phyloP scores from a whole-genome alignment of 1,140 invertebrate species.

The Musca vetustissima region DNA sequence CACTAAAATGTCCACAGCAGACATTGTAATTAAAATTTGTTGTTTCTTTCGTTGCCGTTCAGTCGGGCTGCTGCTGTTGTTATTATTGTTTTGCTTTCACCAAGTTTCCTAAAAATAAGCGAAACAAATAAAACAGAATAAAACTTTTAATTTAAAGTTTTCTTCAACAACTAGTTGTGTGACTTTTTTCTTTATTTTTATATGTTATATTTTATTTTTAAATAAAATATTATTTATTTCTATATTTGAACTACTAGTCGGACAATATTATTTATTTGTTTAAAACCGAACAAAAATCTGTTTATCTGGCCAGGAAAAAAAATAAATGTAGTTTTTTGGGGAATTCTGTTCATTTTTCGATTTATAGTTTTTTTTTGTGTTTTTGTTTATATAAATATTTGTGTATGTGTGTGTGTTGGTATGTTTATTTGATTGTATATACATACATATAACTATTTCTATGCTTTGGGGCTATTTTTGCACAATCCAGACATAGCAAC shows the following conservation, averaged over 20 bases:
- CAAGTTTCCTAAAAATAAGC: too few species aligned
- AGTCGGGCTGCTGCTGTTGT: too few species aligned
- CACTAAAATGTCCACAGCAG: slow-evolving; percentile 20
- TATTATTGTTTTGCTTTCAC: too few species aligned
- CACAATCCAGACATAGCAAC: slow-evolving; percentile 17
- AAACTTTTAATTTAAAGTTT: slow-evolving; percentile 21
- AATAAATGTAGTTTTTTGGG: slow-evolving; percentile 10
- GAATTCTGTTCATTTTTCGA: too few species aligned
- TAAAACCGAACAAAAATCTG: background rate
- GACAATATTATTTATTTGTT: slow-evolving; percentile 3
- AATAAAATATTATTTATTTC: too few species aligned
- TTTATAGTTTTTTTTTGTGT: slow-evolving; percentile 2
- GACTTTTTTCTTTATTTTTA: too few species aligned
- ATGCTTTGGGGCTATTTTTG: slow-evolving; percentile 18
- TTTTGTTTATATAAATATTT: background rate
- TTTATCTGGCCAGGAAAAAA: slow-evolving; percentile 10
- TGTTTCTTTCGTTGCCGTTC: background rate
- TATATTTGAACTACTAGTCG: too few species aligned
- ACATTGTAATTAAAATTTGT: slow-evolving; percentile 23
- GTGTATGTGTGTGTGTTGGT: background rate
- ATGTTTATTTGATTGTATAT: background rate
- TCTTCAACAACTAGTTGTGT: background rate
- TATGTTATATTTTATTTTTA: too few species aligned
- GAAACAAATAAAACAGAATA: too few species aligned
- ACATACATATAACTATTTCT: slow-evolving; percentile 13